Conservation (phyloP, 2,113 vertebrate genomes). For the Scophthalmus maximus region DNA sequence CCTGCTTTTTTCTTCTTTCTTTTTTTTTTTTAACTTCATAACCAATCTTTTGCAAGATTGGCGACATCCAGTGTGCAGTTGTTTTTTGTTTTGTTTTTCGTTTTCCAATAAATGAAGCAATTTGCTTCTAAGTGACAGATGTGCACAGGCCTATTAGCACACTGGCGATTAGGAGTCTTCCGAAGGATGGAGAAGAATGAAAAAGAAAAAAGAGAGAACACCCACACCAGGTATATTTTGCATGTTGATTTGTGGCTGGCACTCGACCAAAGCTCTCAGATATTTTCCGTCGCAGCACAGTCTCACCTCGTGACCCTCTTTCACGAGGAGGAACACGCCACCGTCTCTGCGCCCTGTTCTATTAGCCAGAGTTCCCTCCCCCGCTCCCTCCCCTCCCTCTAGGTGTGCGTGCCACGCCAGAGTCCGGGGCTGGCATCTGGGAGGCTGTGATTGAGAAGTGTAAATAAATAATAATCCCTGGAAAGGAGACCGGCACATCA, state of each 20-base stretch:
- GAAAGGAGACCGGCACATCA: constrained; percentile 86
- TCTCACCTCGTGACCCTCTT: constrained; percentile 65
- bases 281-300: background rate
- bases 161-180: constrained; percentile 74
- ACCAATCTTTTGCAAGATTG: constrained; percentile 61
- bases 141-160: constrained; percentile 79
- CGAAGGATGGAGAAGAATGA: constrained; percentile 43
- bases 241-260: constrained; percentile 41
- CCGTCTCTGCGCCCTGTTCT: constrained; percentile 39
- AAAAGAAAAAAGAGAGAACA: constrained; percentile 1
- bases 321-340: constrained; percentile 43
- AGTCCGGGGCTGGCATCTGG: constrained; percentile 85
- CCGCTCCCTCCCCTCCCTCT: constrained; percentile 22
- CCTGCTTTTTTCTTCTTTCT: constrained; percentile 57
- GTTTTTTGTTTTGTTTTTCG: background rate
- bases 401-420: constrained; percentile 76
- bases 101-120: constrained; percentile 78
- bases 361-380: constrained; percentile 65
- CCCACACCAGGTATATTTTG: constrained; percentile 52
- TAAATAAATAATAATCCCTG: constrained; percentile 90
- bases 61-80: constrained; percentile 45
- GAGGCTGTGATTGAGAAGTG: constrained; percentile 87
- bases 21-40: too few species aligned
- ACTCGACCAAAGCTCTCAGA: constrained; percentile 50
- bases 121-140: constrained; percentile 83